A percentile compares a stretch with the other conserved stretches of the same genome.
Conservation (phyloP, 2,888 invertebrate genomes). For the Brenthis hecate region DNA sequence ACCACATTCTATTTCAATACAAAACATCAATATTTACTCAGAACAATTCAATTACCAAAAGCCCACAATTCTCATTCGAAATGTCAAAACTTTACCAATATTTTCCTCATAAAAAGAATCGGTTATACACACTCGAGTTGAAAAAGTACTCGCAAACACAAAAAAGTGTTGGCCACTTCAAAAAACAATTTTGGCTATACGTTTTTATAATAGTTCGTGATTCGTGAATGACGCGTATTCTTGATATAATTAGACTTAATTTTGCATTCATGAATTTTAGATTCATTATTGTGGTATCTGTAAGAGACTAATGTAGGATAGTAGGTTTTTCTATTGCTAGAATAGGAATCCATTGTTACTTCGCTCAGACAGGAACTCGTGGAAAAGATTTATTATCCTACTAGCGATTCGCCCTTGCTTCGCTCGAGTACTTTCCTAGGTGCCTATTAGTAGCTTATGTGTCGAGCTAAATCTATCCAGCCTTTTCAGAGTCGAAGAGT, state of each 20-base stretch:
- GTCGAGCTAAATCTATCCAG: too few species aligned
- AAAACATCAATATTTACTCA: constrained; percentile 10
- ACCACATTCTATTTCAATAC: constrained; percentile 4
- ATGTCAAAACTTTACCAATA: constrained; percentile 14
- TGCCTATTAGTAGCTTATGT: too few species aligned
- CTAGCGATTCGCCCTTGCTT: too few species aligned
- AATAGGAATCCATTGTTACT: too few species aligned
- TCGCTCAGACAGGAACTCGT: too few species aligned
- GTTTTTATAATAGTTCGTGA: constrained; percentile 7
- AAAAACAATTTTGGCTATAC: constrained; percentile 9
- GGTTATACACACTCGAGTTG: constrained; percentile 12
- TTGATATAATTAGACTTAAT: constrained; percentile 8
- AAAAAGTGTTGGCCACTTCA: constrained; percentile 14
- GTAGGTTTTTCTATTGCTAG: too few species aligned
- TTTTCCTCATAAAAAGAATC: constrained; percentile 18
- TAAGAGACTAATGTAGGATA: too few species aligned
- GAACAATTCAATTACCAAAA: constrained; percentile 16
- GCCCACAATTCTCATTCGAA: constrained; percentile 7
- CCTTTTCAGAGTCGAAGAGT: too few species aligned
- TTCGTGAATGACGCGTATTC: constrained; percentile 12
- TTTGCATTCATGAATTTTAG: constrained; percentile 1
- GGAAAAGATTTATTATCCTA: too few species aligned
- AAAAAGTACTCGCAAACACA: constrained; percentile 9
- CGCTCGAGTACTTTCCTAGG: too few species aligned
- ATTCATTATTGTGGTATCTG: background rate